Evolutionary conservation across 2,113 vertebrate species (phyloP), one percentile per base, ranked within the genome.

Genomic region (Alouatta palliata): DNA sequence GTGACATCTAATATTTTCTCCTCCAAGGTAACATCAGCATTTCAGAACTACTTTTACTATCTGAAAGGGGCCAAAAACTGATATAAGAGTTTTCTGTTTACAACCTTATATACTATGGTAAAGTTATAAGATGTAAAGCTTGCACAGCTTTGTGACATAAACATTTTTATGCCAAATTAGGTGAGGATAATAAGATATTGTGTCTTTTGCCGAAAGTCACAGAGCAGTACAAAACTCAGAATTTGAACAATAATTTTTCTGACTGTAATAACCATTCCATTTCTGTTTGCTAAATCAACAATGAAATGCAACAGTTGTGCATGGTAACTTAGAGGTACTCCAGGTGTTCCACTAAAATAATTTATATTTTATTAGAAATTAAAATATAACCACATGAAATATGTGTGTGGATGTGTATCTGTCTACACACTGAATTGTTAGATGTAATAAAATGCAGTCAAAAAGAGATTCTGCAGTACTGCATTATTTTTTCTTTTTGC

Each of bases 71-170:
- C 13, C 10, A 35, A 77, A 97, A 90, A 58, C 4, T 17, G 14
- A 71, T n/a, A 86, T 35, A 47, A 32, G 0, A 88, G 49, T 23
- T 73, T 85, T 82, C 70, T 88, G 2, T n/a, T 84, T 92, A 61
- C 13, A 7, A 68, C 32, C 89, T 91, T 35, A 27, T 73, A 32
- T 2, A n/a, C 23, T 66, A 45, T 32, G 37, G 35, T 58, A 32
- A 96, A 77, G 37, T 95, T 79, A 81, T 40, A 79, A 81, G 87
- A 94, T 81, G 17, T 47, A 88, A 64, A 91, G 19, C 7, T 61
- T 73, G 2, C 12, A 61, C 8, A 84, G 19, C 14, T 30, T 90
- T 93, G 7, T 82, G 47, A 75, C 66, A 47, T 21, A 54, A 35
- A 14, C 27, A 90, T 13, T 13, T 58, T 85, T 47, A 96, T 87